Evolutionary conservation across 2,888 invertebrate genomes (phyloP).

Genomic region (Stenodera caucasica): DNA sequence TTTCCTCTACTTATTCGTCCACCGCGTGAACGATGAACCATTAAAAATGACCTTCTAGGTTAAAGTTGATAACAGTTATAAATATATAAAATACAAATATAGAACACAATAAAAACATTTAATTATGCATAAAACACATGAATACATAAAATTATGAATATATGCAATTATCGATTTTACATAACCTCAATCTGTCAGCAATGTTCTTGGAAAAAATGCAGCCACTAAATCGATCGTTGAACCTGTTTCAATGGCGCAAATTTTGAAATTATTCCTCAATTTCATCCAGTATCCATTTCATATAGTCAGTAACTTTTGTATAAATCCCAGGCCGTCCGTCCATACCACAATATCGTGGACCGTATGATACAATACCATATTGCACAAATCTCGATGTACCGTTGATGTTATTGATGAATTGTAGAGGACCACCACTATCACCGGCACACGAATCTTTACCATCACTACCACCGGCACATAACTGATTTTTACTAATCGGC

Average conservation of each 20-base stretch:
- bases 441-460: conserved; percentile 68
- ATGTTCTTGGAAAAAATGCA: background rate
- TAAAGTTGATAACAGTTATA: background rate
- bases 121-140: too few species aligned
- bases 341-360: conserved; percentile 4
- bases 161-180: too few species aligned
- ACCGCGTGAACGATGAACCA: background rate
- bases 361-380: conserved; percentile 19
- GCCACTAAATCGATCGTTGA: background rate
- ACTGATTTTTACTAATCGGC: conserved; percentile 51
- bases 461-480: conserved; percentile 67
- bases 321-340: conserved; percentile 2
- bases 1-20: background rate
- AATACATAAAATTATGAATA: too few species aligned
- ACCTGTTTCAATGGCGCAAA: background rate
- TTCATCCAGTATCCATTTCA: conserved; percentile 18
- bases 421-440: conserved; percentile 70
- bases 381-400: conserved; percentile 49
- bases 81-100: background rate
- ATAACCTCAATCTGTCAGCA: background rate
- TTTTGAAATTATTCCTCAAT: background rate
- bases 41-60: background rate
- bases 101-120: background rate
- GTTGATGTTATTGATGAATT: conserved; percentile 49
- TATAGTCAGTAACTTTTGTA: background rate